phyloP scores from a whole-genome alignment of 2,113 vertebrate species.

The Perca schrenkii region DNA sequence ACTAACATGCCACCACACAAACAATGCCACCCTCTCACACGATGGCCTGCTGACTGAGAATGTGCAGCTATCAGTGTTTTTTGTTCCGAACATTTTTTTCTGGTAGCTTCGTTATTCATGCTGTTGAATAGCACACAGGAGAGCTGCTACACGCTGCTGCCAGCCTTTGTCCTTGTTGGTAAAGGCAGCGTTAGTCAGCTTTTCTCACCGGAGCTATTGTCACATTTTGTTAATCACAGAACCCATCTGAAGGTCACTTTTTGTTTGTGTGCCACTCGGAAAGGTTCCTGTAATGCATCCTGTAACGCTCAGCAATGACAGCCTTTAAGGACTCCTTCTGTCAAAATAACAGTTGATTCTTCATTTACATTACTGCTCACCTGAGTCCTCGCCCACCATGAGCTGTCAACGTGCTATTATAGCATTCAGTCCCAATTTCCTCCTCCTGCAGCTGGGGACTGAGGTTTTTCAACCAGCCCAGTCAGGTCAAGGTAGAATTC shows the following conservation, averaged over 20 bases:
- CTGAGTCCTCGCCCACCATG: not conserved
- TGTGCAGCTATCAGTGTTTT: conserved; percentile 49
- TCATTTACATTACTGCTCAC: conserved; percentile 31
- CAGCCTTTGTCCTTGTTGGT: conserved; percentile 60
- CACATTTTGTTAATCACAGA: conserved; percentile 55
- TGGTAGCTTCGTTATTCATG: conserved; percentile 69
- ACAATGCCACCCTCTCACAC: conserved; percentile 46
- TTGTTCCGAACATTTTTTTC: conserved; percentile 58
- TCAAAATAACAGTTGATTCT: conserved; percentile 28
- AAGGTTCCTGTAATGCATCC: conserved; percentile 38
- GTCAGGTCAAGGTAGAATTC: conserved; percentile 40
- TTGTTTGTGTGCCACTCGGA: conserved; percentile 41
- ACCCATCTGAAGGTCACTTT: conserved; percentile 64
- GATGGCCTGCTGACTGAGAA: conserved; percentile 61
- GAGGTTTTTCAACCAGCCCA: conserved; percentile 3
- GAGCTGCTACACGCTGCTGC: conserved; percentile 21
- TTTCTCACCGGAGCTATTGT: conserved; percentile 62
- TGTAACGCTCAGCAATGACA: not conserved
- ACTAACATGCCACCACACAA: conserved; percentile 28
- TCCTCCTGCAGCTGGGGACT: not conserved
- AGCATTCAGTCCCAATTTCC: conserved; percentile 26
- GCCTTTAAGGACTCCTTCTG: conserved; percentile 30
- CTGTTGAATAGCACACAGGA: conserved; percentile 59
- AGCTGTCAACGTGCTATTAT: conserved; percentile 6
- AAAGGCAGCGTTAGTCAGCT: conserved; percentile 69